phyloP scores from a whole-genome alignment of 2,888 invertebrate species.

The Cheilosia impressa region DNA sequence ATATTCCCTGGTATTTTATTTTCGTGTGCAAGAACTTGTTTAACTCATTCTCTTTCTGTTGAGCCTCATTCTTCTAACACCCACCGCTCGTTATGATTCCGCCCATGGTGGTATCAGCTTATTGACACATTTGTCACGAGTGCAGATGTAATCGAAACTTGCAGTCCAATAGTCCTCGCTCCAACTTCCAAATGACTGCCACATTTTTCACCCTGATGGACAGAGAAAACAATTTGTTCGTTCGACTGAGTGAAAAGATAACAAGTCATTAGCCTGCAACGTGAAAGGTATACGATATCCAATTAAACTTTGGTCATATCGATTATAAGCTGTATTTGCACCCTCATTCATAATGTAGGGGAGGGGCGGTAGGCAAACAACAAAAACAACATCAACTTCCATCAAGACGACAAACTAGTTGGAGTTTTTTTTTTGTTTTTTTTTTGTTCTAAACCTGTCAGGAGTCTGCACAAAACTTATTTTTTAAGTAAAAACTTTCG shows the following conservation, averaged over 20 bases:
- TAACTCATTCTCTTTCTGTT: too few relatives aligned
- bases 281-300: slow-evolving; percentile 27
- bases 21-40: too few relatives aligned
- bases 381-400: not conserved
- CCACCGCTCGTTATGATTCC: too few relatives aligned
- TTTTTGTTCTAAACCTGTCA: slow-evolving; percentile 29
- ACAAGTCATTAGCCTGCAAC: slow-evolving; percentile 34
- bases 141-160: too few relatives aligned
- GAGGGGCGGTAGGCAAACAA: not conserved
- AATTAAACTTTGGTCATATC: slow-evolving; percentile 33
- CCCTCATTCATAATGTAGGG: not conserved
- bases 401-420: not conserved
- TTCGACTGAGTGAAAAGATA: slow-evolving; percentile 23
- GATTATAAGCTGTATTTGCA: slow-evolving; percentile 13
- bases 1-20: too few relatives aligned
- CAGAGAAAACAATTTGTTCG: slow-evolving; percentile 22
- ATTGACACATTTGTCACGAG: too few relatives aligned
- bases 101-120: too few relatives aligned
- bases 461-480: slow-evolving; percentile 13
- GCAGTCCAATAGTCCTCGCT: too few relatives aligned
- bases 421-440: slow-evolving; percentile 8
- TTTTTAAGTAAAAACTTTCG: slow-evolving; percentile 44
- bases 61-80: too few relatives aligned
- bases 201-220: not conserved
- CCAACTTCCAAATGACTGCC: too few relatives aligned